Base-by-base conservation (phyloP, 1,140 invertebrate species). In the Cydia pomonella region DNA sequence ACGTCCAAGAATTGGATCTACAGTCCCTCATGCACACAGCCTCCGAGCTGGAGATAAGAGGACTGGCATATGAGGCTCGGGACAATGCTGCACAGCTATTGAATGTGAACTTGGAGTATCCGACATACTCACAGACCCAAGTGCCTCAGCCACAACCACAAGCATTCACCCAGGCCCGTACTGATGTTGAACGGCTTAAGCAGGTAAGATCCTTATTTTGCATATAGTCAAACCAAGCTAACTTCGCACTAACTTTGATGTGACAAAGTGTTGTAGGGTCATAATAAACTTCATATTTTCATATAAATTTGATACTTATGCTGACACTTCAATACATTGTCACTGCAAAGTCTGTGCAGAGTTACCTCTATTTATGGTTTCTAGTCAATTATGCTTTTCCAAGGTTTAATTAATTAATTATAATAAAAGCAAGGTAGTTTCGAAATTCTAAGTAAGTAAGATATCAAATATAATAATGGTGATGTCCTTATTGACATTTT, bases 21-120 rank as follows among this genome's bases (percentile, higher is more conserved):
- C 94, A 95, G 63, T 94, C 95, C 0, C 79, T 96, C 12, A 95
- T 96, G 89, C 95, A 95, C 85, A 95, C 95, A 29, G 95, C 95
- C 0, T 95, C 95, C 2, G 95, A 95, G 74, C 82, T 96, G 16
- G 95, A 96, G 86, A 94, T 95, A 47, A 87, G 95, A 76, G 95
- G 95, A 2, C 84, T 95, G 23, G 93, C 93, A 16, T 93, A 93
- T 76, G 93, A 94, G 77, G 88, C 93, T 12, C 82, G 92, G 41
- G 93, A 93, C 76, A 93, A 94, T 88, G 92, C 92, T 50, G 92
- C 93, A 38, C 92, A 93, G 78, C 79, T 93, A 41, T 77, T 93
- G 41, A 93, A 93, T 86, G 91, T 93, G 1, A 93, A 93, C 75
- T 78, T 93, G 76, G 93, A 93, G 77, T 93, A 92, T 71, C 92